These are phyloP conservation scores for Lathamus discolor DNA, from an alignment of 2,113 vertebrate species.

Conservation along the genomic window DNA sequence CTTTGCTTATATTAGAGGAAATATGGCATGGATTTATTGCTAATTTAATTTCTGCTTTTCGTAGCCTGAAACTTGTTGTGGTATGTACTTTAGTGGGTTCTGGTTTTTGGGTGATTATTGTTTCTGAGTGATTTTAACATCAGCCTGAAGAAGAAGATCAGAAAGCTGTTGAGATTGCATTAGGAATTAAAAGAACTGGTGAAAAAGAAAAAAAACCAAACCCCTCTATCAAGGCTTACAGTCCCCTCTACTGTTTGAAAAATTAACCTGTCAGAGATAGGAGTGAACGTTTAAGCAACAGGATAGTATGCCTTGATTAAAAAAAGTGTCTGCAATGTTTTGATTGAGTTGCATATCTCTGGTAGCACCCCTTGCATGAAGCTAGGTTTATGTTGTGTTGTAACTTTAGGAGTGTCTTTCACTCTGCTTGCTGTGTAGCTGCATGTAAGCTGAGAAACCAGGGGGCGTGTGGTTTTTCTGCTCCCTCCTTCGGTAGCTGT, in stretches of 20 bases:
- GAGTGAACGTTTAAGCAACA: not conserved
- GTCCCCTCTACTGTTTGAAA: not conserved
- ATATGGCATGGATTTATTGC: not conserved
- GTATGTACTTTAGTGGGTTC: not conserved
- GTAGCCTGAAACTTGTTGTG: not conserved
- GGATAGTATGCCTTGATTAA: not conserved
- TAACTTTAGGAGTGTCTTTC: not conserved
- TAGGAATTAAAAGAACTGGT: not conserved
- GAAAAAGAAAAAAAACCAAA: accelerated
- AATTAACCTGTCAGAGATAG: not conserved
- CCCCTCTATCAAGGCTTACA: accelerated
- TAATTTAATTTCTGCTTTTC: not conserved
- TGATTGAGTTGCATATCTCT: not conserved
- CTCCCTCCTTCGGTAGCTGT: not conserved
- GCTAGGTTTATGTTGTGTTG: not conserved
- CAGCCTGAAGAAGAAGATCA: not conserved
- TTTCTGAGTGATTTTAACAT: not conserved
- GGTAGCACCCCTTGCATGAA: not conserved
- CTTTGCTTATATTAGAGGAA: not conserved
- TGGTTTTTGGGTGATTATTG: not conserved
- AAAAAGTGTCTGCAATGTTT: not conserved
- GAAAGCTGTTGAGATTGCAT: not conserved
- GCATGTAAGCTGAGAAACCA: not conserved
- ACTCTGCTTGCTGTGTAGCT: not conserved
- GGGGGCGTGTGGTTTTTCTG: accelerated